Conservation (phyloP, 2,888 invertebrate species). For the Linyphia triangularis region DNA sequence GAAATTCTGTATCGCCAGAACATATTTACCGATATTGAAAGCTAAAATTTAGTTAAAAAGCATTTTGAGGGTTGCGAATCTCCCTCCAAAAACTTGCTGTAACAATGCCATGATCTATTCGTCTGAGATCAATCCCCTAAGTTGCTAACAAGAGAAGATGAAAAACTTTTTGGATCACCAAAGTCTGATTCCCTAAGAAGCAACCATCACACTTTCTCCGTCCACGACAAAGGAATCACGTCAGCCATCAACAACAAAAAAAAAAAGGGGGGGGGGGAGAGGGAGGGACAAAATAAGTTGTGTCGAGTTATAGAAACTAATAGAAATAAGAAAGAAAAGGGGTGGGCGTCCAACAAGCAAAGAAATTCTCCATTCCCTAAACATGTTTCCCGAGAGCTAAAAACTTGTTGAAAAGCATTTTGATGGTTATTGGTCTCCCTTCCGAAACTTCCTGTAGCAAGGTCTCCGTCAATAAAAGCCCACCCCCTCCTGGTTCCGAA, state of each 20-base stretch:
- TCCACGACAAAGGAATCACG: neutral
- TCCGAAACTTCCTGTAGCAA: conserved; percentile 66
- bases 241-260: conserved; percentile 4
- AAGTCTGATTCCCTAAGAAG: neutral
- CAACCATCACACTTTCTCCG: neutral
- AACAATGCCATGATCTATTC: too few relatives aligned
- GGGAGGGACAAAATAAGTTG: neutral
- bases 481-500: conserved; percentile 43
- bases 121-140: too few relatives aligned
- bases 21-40: too few relatives aligned
- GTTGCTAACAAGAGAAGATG: too few relatives aligned
- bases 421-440: conserved; percentile 73
- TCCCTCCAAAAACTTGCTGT: too few relatives aligned
- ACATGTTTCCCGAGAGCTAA: conserved; percentile 71
- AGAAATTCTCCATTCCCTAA: conserved; percentile 47
- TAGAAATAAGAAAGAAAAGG: neutral
- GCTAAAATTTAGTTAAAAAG: too few relatives aligned
- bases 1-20: too few relatives aligned
- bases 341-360: conserved; percentile 25
- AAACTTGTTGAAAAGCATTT: conserved; percentile 74
- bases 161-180: neutral
- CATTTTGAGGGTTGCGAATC: too few relatives aligned
- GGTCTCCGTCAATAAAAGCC: conserved; percentile 69
- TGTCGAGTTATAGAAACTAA: neutral
- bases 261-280: neutral